Evolutionary conservation across 2,797 vertebrate genomes (phyloP).

Genomic region (Aphelocoma californica): DNA sequence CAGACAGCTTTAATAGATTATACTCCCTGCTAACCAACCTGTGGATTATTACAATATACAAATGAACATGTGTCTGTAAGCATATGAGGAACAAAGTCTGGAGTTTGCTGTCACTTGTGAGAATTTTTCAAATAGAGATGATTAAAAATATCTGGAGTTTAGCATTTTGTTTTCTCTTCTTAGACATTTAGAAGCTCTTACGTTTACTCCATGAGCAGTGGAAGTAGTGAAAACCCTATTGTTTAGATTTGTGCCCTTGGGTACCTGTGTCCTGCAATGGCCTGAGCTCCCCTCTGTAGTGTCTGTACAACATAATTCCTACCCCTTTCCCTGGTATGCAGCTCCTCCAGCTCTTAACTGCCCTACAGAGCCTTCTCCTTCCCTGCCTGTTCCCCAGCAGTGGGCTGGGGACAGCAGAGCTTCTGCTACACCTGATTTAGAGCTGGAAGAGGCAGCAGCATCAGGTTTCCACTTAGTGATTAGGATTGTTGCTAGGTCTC

Average conservation of each 20-base stretch:
- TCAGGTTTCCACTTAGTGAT: background rate
- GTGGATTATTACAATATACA: background rate
- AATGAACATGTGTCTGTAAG: background rate
- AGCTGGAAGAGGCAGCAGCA: background rate
- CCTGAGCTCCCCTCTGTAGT: background rate
- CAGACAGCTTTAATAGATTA: background rate
- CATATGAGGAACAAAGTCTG: background rate
- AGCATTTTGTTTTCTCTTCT: background rate
- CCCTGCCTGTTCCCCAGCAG: background rate
- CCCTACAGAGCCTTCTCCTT: background rate
- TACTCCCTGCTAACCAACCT: background rate
- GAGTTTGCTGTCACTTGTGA: background rate
- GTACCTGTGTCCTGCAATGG: background rate
- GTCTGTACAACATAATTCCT: background rate
- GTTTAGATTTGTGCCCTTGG: background rate
- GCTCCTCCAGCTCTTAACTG: background rate
- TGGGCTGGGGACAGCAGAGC: background rate
- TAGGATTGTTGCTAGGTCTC: background rate
- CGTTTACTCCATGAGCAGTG: background rate
- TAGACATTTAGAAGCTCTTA: background rate
- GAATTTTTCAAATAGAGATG: background rate
- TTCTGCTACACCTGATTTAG: background rate
- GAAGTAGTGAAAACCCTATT: background rate
- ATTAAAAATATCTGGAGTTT: background rate
- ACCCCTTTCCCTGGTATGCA: background rate